Evolutionary conservation across 2,888 invertebrate genomes (phyloP).

Genomic region (Latrodectus hesperus): DNA sequence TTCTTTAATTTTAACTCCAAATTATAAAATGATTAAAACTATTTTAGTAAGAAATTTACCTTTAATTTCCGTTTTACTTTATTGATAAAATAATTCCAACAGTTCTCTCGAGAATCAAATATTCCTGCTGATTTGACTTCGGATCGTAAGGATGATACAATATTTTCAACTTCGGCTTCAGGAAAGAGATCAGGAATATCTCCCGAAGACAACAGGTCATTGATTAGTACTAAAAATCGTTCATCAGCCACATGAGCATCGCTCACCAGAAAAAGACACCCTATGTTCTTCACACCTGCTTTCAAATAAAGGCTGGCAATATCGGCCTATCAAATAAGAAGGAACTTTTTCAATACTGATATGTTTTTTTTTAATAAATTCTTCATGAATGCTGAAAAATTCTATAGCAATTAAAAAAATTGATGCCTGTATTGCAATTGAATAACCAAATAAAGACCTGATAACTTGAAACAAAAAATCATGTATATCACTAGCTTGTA

Average conservation of each 20-base stretch:
- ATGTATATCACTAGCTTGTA: too few relatives aligned
- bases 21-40: not conserved
- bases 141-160: slow-evolving; percentile 85
- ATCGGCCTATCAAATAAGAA: slow-evolving; percentile 80
- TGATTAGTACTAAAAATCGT: slow-evolving; percentile 94
- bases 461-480: too few relatives aligned
- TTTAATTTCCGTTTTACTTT: slow-evolving; percentile 85
- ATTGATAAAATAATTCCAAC: slow-evolving; percentile 98
- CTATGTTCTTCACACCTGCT: slow-evolving; percentile 93
- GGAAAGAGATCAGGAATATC: slow-evolving; percentile 96
- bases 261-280: slow-evolving; percentile 96
- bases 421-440: too few relatives aligned
- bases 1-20: not conserved
- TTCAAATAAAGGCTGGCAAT: slow-evolving; percentile 90
- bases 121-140: slow-evolving; percentile 88
- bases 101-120: slow-evolving; percentile 93
- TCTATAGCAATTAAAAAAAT: too few relatives aligned
- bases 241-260: slow-evolving; percentile 98
- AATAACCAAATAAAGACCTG: too few relatives aligned
- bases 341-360: not conserved
- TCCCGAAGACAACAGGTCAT: slow-evolving; percentile 95
- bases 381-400: not conserved
- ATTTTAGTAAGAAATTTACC: slow-evolving; percentile 71
- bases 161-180: slow-evolving; percentile 96
- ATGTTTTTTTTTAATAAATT: not conserved